Evolutionary conservation across 2,888 invertebrate genomes (phyloP), one percentile per base, ranked within the genome.

Genomic region (Trachelus stipa): DNA sequence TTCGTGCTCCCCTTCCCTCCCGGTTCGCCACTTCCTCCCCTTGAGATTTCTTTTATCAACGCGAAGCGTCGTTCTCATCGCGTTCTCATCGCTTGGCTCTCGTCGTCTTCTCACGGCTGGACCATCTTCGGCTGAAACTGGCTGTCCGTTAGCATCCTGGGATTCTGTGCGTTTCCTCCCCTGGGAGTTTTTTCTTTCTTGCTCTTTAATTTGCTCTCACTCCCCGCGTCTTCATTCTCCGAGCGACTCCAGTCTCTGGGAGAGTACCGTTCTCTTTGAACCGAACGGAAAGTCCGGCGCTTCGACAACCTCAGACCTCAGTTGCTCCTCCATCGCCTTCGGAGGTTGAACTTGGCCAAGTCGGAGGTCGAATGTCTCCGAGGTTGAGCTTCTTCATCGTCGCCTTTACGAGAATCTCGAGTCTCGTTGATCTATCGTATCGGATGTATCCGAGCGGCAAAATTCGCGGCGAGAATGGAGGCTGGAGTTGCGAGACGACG

Each of bases 401-500:
- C 40, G 56, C 9, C 56, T 9, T 56, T 1, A 56, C 23, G 9
- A 56, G 9, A 56, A 56, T 9, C 56, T 23, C 56, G 56, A 56
- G 56, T 23, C 9, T 23, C 23, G 77, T 40, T 80, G 76, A 75
- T 78, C 77, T 23, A 68, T 75, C 81, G 79, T 77, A 74, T 80
- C 77, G 75, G 68, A 76, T 76, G 77, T 73, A 73, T 77, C 79
- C 79, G 78, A 79, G 79, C 80, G 80, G 79, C 77, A 69, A 77
- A 30, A 77, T 77, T 73, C 78, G 83, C 76, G 81, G 75, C 68
- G 79, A 79, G 75, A 83, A 83, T 81, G 83, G 82, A 79, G 81
- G 80, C 75, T 83, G 83, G 84, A 84, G 81, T 76, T 84, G 84
- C 79, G 85, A 85, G 75, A 85, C 85, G 79, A 85, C 85, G 76